A percentile compares a stretch with the other conserved stretches of the same genome.
phyloP scores from a whole-genome alignment of 2,113 vertebrate species.

The Porphyrio hochstetteri region DNA sequence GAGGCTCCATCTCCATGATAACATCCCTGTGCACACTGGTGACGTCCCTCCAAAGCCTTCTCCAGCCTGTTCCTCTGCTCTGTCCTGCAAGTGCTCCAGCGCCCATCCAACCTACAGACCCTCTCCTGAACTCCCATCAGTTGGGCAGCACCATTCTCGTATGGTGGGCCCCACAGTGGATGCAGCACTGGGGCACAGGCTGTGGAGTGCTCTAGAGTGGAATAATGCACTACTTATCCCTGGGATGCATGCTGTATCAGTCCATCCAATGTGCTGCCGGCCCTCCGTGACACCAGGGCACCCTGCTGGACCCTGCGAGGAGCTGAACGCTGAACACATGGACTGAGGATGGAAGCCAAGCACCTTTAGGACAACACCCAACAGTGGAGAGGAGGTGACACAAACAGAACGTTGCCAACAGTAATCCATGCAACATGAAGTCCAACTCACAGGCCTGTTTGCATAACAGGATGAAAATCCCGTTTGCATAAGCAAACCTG shows the following conservation, averaged over 20 bases:
- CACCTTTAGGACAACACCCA: too few species aligned
- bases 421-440: fast-evolving
- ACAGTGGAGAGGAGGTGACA: neutral
- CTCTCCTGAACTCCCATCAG: neutral
- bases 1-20: fast-evolving
- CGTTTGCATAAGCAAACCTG: neutral
- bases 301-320: fast-evolving
- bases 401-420: neutral
- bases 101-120: fast-evolving
- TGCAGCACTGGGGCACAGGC: neutral
- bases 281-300: neutral
- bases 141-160: fast-evolving
- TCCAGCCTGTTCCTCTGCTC: neutral
- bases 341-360: neutral
- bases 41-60: neutral
- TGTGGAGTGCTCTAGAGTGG: too few species aligned
- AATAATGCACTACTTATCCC: too few species aligned
- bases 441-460: fast-evolving
- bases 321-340: neutral
- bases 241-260: fast-evolving
- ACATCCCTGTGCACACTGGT: neutral
- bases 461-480: neutral
- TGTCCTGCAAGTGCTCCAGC: neutral
- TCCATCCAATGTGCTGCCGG: neutral
- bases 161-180: fast-evolving